Base-by-base conservation (phyloP, 2,888 invertebrate species). In the Andrena chrysosceles region DNA sequence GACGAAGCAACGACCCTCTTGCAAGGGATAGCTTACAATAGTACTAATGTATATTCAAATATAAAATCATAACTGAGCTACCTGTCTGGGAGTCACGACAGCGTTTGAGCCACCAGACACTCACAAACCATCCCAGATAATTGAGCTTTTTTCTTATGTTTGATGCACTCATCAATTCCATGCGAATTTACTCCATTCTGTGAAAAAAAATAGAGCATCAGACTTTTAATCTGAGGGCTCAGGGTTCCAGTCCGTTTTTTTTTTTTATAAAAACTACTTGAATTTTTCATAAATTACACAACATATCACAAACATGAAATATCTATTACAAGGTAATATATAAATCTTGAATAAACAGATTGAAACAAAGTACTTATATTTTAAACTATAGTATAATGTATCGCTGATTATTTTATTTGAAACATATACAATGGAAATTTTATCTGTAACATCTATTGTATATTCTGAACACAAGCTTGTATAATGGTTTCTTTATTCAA, bases 181-280 rank as follows among this genome's bases (percentile, higher is more conserved):
- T 8, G 8, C 33, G 8, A 33, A 33, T 8, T 2, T 8, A 7
- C 33, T 33, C 33, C 33, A 33, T 33, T 33, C 33, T 33, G 33
- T 7, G 7, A 59, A 59, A 59, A 59, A 16, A 29, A 59, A 16
- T 26, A 92, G 92, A 93, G 93, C 93, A 93, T 93, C 92, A 92
- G 93, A 93, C 93, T 93, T 92, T 93, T 93, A 93, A 93, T 93
- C 93, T 91, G 91, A 93, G 92, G 93, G 93, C 93, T 93, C 92
- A 93, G 93, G 93, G 93, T 93, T 93, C 93, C 87, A 93, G 93
- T 93, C 93, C 93, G 93, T 93, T 92, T 93, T 93, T 75, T 77
- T 81, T 82, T 66, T 42, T 29, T 42, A 56, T n/a, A 10, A 13
- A 71, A 8, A 29, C 8, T 23, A 13, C 13, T 23, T 23, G 6